A percentile compares a stretch with the other conserved stretches of the same genome.
Conservation (phyloP, 1,140 invertebrate genomes). For the Cyrtorhinus lividipennis region DNA sequence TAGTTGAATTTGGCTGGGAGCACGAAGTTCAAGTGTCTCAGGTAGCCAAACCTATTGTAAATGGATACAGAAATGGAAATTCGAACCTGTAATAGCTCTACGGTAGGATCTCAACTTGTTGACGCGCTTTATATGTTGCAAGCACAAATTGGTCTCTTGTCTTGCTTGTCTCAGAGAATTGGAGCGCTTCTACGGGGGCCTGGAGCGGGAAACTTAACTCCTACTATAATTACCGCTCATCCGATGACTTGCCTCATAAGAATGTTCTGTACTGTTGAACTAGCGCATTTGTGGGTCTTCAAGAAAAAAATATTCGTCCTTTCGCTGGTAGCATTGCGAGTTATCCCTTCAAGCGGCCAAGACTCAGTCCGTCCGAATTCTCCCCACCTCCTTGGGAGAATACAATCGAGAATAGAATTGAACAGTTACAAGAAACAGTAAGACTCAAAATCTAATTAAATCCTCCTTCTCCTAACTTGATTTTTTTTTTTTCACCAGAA, state of each 20-base stretch:
- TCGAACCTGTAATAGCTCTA: not conserved
- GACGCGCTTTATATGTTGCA: not conserved
- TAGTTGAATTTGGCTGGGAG: conserved; percentile 31
- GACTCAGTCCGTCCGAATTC: too few relatives aligned
- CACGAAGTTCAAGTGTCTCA: conserved; percentile 30
- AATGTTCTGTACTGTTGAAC: conserved; percentile 35
- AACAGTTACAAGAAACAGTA: too few relatives aligned
- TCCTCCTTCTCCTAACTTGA: too few relatives aligned
- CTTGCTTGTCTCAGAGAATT: not conserved
- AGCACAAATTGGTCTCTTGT: not conserved
- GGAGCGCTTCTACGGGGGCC: not conserved
- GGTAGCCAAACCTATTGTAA: conserved; percentile 24
- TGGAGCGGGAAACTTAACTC: too few relatives aligned
- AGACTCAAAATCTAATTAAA: too few relatives aligned
- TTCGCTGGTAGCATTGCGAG: too few relatives aligned
- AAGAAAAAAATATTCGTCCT: conserved; percentile 29
- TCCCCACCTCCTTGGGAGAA: too few relatives aligned
- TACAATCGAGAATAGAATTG: too few relatives aligned
- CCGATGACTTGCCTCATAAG: conserved; percentile 31
- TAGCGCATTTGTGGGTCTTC: conserved; percentile 37
- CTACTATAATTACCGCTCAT: too few relatives aligned
- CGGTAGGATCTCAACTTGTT: not conserved
- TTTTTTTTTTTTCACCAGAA: too few relatives aligned
- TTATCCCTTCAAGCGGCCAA: too few relatives aligned
- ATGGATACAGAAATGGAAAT: not conserved